Evolutionary conservation across 2,888 invertebrate genomes (phyloP).

Genomic region (Corythucha ciliata): DNA sequence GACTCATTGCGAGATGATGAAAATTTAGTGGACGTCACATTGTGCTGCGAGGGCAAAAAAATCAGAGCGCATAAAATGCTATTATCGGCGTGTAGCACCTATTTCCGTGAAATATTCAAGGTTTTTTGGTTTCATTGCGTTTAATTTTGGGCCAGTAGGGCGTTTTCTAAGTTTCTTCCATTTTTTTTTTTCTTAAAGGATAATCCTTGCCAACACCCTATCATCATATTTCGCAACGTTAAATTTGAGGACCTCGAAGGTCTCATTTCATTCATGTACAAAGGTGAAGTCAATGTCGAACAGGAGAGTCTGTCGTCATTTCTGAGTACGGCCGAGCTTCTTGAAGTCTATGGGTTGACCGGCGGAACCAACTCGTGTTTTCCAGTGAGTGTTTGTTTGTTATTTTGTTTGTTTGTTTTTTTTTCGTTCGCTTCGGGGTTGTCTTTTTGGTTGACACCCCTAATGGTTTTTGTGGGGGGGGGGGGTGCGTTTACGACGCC

Average conservation of each 20-base stretch:
- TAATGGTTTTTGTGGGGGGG: too few species aligned
- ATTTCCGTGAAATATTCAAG: constrained; percentile 53
- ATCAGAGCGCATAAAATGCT: constrained; percentile 78
- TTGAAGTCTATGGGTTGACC: constrained; percentile 68
- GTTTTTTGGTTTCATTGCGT: constrained; percentile 6
- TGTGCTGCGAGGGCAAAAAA: constrained; percentile 74
- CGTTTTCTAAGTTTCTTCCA: background rate
- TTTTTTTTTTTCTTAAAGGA: constrained; percentile 20
- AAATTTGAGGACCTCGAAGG: constrained; percentile 68
- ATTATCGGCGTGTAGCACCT: constrained; percentile 72
- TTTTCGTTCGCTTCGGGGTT: background rate
- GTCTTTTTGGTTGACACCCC: too few species aligned
- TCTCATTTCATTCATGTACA: constrained; percentile 72
- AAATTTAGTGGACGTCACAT: constrained; percentile 69
- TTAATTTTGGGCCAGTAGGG: background rate
- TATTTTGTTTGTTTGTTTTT: background rate
- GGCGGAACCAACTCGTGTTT: constrained; percentile 33
- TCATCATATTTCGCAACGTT: constrained; percentile 69
- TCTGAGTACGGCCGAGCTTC: constrained; percentile 63
- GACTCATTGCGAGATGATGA: constrained; percentile 54
- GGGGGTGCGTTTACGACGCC: too few species aligned
- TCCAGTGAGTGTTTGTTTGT: constrained; percentile 16
- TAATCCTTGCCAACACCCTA: constrained; percentile 51
- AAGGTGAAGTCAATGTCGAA: constrained; percentile 66
- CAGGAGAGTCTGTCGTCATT: constrained; percentile 70